A percentile compares a stretch with the other conserved stretches of the same genome.
These are phyloP conservation scores for Litoditis marina DNA, from an alignment of 2,888 invertebrate genomes.

Conservation along the genomic window DNA sequence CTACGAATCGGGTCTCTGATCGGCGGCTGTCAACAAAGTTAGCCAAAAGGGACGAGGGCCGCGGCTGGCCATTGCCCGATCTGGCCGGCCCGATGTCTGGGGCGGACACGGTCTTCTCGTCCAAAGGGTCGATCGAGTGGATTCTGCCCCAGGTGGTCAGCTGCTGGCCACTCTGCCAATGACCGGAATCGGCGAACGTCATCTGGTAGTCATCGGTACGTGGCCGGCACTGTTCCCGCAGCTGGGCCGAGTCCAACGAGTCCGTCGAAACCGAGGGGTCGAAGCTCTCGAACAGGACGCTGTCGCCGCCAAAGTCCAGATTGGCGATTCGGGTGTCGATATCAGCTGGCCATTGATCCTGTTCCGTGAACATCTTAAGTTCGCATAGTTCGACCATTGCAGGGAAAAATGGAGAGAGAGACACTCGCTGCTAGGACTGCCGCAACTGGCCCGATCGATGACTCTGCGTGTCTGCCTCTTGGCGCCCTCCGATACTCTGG, in stretches of 20 bases:
- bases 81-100: conserved; percentile 24
- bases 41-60: conserved; percentile 50
- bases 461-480: conserved; percentile 18
- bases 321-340: conserved; percentile 60
- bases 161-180: conserved; percentile 42
- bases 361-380: conserved; percentile 37
- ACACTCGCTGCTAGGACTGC: conserved; percentile 6
- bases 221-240: conserved; percentile 42
- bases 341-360: conserved; percentile 52
- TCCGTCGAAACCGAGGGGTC: conserved; percentile 57
- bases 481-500: not conserved
- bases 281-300: conserved; percentile 18
- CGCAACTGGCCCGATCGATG: conserved; percentile 20
- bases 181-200: conserved; percentile 60
- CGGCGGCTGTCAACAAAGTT: conserved; percentile 45
- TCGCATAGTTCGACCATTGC: conserved; percentile 44
- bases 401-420: not conserved
- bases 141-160: conserved; percentile 62
- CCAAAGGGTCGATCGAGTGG: conserved; percentile 40
- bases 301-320: conserved; percentile 55
- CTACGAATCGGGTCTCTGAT: conserved; percentile 30
- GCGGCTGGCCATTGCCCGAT: not conserved
- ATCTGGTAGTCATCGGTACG: conserved; percentile 59
- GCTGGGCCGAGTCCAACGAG: conserved; percentile 54
- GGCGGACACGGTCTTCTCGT: conserved; percentile 45